Evolutionary conservation across 2,888 invertebrate genomes (phyloP).

Genomic region (Theristus sp.): DNA sequence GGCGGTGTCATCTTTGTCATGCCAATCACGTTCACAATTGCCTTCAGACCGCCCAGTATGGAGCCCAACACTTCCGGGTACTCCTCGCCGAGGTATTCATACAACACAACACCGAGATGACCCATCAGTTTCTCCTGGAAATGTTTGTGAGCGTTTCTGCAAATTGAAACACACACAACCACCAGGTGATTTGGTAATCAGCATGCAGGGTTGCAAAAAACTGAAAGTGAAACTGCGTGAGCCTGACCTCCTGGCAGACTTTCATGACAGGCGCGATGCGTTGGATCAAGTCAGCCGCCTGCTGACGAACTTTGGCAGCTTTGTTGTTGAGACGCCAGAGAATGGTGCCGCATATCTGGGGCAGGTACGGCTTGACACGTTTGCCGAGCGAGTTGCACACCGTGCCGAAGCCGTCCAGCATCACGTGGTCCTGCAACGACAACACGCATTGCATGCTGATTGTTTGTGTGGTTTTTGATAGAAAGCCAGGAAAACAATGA

Average conservation of each 20-base stretch:
- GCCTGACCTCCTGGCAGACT: conserved; percentile 72
- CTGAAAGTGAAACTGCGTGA: too few relatives aligned
- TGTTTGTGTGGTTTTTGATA: not conserved
- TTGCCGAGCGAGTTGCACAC: conserved; percentile 93
- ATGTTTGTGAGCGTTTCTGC: conserved; percentile 10
- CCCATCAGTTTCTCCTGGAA: conserved; percentile 89
- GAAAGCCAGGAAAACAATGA: not conserved
- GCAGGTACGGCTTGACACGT: conserved; percentile 89
- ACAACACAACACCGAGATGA: conserved; percentile 91
- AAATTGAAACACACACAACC: not conserved
- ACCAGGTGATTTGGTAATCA: not conserved
- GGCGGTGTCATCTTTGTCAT: conserved; percentile 99
- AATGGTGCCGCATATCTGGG: conserved; percentile 99
- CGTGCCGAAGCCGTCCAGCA: conserved; percentile 97
- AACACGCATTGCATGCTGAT: not conserved
- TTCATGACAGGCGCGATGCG: conserved; percentile 96
- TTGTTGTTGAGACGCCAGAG: conserved; percentile 98
- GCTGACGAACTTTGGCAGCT: conserved; percentile 92
- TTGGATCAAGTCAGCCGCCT: conserved; percentile 95
- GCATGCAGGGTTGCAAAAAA: too few relatives aligned
- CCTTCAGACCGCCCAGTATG: conserved; percentile 92
- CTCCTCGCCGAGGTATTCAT: conserved; percentile 97
- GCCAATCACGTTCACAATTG: conserved; percentile 96
- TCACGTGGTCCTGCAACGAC: conserved; percentile 67
- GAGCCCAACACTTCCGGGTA: conserved; percentile 97